Percentiles rank a stretch among this genome's conserved stretches.
These are phyloP conservation scores for Drosophila pallidifrons DNA, from an alignment of 1,140 invertebrate genomes.

Conservation along the genomic window DNA sequence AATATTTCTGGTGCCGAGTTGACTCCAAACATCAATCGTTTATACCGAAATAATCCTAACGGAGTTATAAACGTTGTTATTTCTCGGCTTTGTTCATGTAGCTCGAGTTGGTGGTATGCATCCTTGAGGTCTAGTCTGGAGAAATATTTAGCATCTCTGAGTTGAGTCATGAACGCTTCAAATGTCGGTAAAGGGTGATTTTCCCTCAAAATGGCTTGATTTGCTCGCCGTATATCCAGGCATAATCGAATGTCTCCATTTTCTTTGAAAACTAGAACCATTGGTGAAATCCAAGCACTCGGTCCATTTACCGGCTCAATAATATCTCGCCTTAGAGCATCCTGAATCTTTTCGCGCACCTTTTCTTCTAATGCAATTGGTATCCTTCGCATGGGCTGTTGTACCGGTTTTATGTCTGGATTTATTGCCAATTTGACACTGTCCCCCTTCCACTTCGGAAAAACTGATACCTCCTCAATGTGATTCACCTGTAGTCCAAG, in stretches of 20 bases:
- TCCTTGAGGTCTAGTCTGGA: too few species aligned
- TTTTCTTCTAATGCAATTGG: constrained; percentile 33
- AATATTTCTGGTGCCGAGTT: too few species aligned
- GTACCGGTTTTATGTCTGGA: not conserved
- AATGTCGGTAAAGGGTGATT: constrained; percentile 46
- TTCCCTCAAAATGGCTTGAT: constrained; percentile 32
- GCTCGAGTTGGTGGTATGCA: too few species aligned
- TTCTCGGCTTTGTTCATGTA: too few species aligned
- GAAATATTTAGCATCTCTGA: too few species aligned
- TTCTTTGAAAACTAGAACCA: constrained; percentile 41
- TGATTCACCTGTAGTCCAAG: constrained; percentile 28
- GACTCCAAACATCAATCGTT: too few species aligned
- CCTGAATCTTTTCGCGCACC: constrained; percentile 48
- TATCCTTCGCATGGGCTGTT: not conserved
- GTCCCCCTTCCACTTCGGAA: constrained; percentile 40
- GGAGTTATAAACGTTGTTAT: too few species aligned
- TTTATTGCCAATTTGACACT: constrained; percentile 40
- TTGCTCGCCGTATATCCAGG: constrained; percentile 49
- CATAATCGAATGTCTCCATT: constrained; percentile 43
- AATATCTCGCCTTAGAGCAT: constrained; percentile 47
- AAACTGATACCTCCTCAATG: constrained; percentile 8
- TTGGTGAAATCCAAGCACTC: constrained; percentile 41
- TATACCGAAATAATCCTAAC: too few species aligned
- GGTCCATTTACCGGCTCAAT: constrained; percentile 54
- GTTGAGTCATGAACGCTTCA: not conserved